Evolutionary conservation across 2,888 invertebrate species (phyloP), one percentile per base, ranked within the genome.

Genomic region (Noctua fimbriata): DNA sequence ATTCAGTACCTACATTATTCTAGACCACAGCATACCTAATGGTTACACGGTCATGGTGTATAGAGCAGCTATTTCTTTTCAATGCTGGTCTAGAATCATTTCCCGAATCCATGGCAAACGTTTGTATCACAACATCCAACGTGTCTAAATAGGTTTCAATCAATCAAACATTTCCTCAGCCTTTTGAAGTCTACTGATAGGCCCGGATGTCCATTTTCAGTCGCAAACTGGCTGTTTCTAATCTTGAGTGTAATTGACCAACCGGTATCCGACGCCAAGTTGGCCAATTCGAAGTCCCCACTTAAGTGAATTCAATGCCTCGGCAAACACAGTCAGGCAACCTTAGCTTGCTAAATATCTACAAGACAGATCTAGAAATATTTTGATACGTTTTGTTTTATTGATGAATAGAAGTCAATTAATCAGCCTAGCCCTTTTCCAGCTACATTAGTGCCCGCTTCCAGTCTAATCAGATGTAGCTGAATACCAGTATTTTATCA

Each of bases 161-260:
- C 4, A 66, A 47, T 24, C 0, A 18, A 47, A 55, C 24, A 36
- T 55, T 65, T 10, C 24, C 18, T 65, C 10, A 47, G 28, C 28
- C 55, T 6, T 60, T 60, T 52, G 14, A 74, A 52, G 52, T 36
- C 18, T 36, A 24, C 16, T 1, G 21, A n/a, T 14, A 18, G 16
- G 21, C 36, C 16, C 24, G 16, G 21, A 55, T 69, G 58, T 55
- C 6, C 52, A 69, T n/a, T 80, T 71, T 14, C 24, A 24, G 24
- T 44, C 28, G 2, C n/a, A 4, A 63, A 41, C 24, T 28, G 16
- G 0, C 60, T 4, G 36, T 47, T 44, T 52, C 16, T 21, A 76
- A 65, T 70, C 70, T 79, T 66, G 49, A 1, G 10, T 81, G 24
- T 60, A 70, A 70, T 70, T 81, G 66, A 71, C 66, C 28, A 67